Evolutionary conservation across 1,140 invertebrate genomes (phyloP), one percentile per base, ranked within the genome.

Genomic region (Callitettix versicolor): DNA sequence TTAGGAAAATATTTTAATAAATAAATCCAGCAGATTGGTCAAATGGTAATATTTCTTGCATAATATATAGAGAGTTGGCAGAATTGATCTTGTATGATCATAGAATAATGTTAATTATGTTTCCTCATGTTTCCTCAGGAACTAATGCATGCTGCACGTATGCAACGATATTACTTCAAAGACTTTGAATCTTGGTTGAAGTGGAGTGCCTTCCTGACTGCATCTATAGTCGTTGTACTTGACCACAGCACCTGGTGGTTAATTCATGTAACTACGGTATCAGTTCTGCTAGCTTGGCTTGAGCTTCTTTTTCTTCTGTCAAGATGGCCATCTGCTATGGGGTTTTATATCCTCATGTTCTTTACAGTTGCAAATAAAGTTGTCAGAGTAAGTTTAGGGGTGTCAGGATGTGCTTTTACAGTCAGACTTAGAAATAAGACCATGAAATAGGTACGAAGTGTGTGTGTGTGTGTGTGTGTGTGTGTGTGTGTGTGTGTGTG

Each of bases 261-360:
- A 0, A 63, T 72, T 12, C 71, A 78, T 52, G 60, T 78, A 2
- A 69, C 76, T 0, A 72, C 77, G 1, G 53, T 75, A 33, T 64
- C 72, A 1, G 66, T 76, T 42, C 64, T 78, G n/a, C 56, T 77
- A 12, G 63, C 70, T 14, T 78, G 76, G 76, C 68, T 71, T 9
- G 70, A 77, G 62, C 65, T 76, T 46, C 76, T 78, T 69, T 60
- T 77, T 17, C 62, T 77, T 34, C 67, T 78, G 30, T 73, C 76
- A 6, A 65, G 71, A 55, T 69, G 71, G 58, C 76, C 73, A 53
- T 70, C 63, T 49, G 69, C 63, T 48, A 75, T 65, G 49, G 74
- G 74, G 30, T 72, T 73, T 60, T 74, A 75, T 60, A 69, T 73
- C 14, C 68, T 77, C 17, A 75, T 77, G 73, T 77, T 76, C 60